These are phyloP conservation scores for Brevimyrus niger DNA, from an alignment of 2,113 vertebrate species.

Conservation along the genomic window DNA sequence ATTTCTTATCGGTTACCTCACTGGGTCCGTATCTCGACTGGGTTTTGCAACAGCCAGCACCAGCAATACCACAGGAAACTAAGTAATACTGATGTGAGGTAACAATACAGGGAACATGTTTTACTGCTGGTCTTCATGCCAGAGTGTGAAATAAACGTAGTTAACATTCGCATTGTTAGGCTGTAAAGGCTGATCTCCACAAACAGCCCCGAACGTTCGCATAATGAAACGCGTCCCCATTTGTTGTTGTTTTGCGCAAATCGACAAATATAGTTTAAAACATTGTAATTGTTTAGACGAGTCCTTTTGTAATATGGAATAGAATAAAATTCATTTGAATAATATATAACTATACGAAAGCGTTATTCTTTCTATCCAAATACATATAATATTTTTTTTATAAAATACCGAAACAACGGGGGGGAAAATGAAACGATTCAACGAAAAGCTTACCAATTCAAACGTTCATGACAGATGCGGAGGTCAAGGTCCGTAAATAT, in stretches of 20 bases:
- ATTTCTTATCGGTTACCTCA: conserved; percentile 14
- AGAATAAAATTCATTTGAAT: background rate
- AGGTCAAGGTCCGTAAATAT: background rate
- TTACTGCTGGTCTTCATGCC: background rate
- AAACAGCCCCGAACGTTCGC: background rate
- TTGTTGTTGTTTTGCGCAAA: background rate
- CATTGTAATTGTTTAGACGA: background rate
- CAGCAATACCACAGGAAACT: background rate
- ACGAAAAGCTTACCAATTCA: conserved; percentile 42
- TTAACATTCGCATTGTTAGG: no score
- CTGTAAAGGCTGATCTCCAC: no score
- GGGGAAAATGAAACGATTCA: background rate
- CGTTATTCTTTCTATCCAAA: background rate
- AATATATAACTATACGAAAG: background rate
- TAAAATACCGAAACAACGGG: background rate
- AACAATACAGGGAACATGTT: background rate
- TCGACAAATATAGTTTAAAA: background rate
- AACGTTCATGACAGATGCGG: conserved; percentile 37
- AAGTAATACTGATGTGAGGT: background rate
- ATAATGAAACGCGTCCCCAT: background rate
- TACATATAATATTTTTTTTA: background rate
- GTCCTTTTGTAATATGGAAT: background rate
- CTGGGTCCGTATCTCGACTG: background rate
- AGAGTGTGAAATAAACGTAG: background rate
- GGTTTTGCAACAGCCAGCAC: background rate